Evolutionary conservation across 2,888 invertebrate species (phyloP).

Genomic region (Linyphia triangularis): DNA sequence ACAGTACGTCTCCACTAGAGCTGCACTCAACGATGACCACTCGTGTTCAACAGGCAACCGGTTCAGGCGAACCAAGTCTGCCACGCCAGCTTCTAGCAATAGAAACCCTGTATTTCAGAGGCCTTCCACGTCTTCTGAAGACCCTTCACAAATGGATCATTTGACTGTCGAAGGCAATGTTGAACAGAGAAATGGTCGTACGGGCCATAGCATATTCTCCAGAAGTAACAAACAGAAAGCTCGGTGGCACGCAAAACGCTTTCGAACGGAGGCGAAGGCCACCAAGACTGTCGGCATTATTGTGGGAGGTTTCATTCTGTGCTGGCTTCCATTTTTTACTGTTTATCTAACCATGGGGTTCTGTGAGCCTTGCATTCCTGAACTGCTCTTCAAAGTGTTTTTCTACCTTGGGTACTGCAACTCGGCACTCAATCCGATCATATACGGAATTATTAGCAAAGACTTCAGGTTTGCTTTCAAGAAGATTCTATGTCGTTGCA

Average conservation of each 20-base stretch:
- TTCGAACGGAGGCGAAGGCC: slow-evolving; percentile 97
- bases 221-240: slow-evolving; percentile 93
- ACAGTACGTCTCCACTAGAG: slow-evolving; percentile 53
- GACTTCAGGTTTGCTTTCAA: slow-evolving; percentile 97
- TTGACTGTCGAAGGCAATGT: slow-evolving; percentile 11
- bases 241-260: slow-evolving; percentile 91
- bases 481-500: slow-evolving; percentile 88
- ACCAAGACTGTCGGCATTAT: slow-evolving; percentile 98
- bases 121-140: slow-evolving; percentile 30
- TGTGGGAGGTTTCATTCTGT: slow-evolving; percentile 96
- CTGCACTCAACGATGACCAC: background rate
- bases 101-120: slow-evolving; percentile 26
- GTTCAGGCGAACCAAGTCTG: slow-evolving; percentile 50
- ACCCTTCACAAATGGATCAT: slow-evolving; percentile 3
- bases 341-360: slow-evolving; percentile 94
- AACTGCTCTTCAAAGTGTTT: slow-evolving; percentile 78
- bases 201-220: slow-evolving; percentile 81
- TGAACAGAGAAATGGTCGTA: slow-evolving; percentile 56
- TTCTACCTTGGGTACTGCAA: slow-evolving; percentile 97
- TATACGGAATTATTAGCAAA: slow-evolving; percentile 95
- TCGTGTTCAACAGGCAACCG: background rate
- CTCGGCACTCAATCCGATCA: slow-evolving; percentile 96
- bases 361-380: slow-evolving; percentile 88
- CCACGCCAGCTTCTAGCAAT: slow-evolving; percentile 35
- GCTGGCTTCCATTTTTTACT: slow-evolving; percentile 98